Conservation (phyloP, 2,113 vertebrate genomes). For the Amblyornis subalaris region DNA sequence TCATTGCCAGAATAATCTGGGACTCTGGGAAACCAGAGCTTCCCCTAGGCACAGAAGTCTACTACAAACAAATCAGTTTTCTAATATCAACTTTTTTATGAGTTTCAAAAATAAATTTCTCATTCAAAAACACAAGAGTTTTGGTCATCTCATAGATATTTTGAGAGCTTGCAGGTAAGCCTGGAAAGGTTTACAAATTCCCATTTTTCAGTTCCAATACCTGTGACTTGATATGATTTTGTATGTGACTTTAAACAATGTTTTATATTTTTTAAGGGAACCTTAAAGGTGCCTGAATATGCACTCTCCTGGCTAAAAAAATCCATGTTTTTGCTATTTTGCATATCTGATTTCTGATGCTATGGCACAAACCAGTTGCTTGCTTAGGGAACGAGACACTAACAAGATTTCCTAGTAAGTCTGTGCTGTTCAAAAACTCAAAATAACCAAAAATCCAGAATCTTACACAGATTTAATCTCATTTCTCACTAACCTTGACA, state of each 20-base stretch:
- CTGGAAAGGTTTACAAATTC: neutral
- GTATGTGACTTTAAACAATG: rapidly evolving
- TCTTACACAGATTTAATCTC: neutral
- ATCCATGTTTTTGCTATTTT: neutral
- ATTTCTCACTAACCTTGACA: neutral
- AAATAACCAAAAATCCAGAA: neutral
- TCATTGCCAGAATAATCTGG: neutral
- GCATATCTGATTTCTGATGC: neutral
- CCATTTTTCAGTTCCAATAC: neutral
- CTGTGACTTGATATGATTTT: neutral
- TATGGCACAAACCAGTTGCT: neutral
- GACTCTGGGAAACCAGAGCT: neutral
- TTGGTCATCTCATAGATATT: neutral
- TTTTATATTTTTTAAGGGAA: neutral
- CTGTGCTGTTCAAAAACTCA: neutral
- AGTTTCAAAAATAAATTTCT: neutral
- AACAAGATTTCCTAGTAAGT: neutral
- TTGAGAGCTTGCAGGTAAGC: neutral
- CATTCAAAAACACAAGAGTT: neutral
- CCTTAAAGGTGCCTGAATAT: neutral
- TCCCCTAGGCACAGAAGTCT: neutral
- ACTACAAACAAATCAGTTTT: neutral
- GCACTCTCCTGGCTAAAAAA: neutral
- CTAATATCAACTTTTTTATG: neutral
- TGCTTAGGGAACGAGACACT: neutral